A percentile compares a stretch with the other conserved stretches of the same genome.
phyloP scores from a whole-genome alignment of 1,140 invertebrate genomes.

The Listronotus bonariensis region DNA sequence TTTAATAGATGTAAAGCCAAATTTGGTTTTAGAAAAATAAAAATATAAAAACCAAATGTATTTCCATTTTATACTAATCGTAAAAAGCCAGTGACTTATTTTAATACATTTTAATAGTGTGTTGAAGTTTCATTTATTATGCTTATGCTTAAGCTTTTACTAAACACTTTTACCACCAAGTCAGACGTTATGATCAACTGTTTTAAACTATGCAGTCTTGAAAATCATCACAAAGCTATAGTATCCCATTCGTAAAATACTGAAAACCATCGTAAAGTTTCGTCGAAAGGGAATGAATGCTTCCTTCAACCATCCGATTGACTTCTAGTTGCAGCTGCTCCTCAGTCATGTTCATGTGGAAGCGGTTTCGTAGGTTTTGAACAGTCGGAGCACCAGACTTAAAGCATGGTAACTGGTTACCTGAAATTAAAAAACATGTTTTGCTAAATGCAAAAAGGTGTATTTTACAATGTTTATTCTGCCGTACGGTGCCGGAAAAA shows the following conservation, averaged over 20 bases:
- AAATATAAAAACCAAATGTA: no score
- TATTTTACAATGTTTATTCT: no score
- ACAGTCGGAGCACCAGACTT: conserved; percentile 86
- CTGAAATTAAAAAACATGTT: conserved; percentile 68
- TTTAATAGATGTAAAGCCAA: no score
- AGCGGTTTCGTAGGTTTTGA: conserved; percentile 86
- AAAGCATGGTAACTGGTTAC: conserved; percentile 95
- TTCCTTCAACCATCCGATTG: conserved; percentile 91
- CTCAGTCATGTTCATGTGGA: conserved; percentile 93
- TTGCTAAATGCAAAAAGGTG: no score
- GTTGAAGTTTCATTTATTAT: neutral
- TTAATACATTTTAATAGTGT: neutral
- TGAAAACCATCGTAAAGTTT: conserved; percentile 99
- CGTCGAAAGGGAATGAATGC: conserved; percentile 94
- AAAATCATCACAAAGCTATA: conserved; percentile 55
- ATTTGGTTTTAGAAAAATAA: no score
- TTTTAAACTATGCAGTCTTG: conserved; percentile 25
- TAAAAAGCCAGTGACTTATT: no score
- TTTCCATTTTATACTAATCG: no score
- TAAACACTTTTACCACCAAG: neutral
- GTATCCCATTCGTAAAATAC: conserved; percentile 98
- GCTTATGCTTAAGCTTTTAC: neutral
- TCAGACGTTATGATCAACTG: neutral
- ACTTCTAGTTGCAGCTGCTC: conserved; percentile 92
- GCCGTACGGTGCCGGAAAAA: no score